These are phyloP conservation scores for Drosophila austrosaltans DNA, from an alignment of 2,888 invertebrate species.

Conservation along the genomic window DNA sequence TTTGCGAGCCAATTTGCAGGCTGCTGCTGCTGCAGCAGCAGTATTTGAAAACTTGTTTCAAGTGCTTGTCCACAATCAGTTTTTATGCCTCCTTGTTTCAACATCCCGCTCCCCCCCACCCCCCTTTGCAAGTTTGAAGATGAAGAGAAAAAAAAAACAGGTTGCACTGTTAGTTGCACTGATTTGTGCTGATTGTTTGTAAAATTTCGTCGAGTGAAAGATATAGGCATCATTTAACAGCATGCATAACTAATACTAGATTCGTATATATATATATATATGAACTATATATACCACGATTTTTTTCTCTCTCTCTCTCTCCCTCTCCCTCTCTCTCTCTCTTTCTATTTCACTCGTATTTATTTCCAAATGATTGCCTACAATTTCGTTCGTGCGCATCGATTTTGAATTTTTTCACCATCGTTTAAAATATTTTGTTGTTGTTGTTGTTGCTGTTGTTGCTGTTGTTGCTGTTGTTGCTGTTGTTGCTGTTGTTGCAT, in stretches of 20 bases:
- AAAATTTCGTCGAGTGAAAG: conserved; percentile 56
- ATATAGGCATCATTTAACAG: conserved; percentile 47
- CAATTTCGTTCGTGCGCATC: conserved; percentile 74
- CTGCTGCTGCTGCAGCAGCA: conserved; percentile 52
- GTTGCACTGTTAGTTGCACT: conserved; percentile 78
- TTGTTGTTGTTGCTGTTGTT: conserved; percentile 18
- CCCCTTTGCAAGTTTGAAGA: not conserved
- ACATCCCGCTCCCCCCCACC: not conserved
- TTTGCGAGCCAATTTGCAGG: conserved; percentile 66
- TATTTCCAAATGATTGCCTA: conserved; percentile 73
- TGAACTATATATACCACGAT: not conserved
- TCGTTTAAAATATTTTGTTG: conserved; percentile 36
- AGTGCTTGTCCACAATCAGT: conserved; percentile 31
- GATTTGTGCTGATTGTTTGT: conserved; percentile 59
- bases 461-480: conserved; percentile 27
- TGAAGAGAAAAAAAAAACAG: conserved; percentile 60
- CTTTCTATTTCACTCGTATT: conserved; percentile 24
- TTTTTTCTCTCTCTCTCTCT: conserved; percentile 15
- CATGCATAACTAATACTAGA: conserved; percentile 57
- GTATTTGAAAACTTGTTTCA: conserved; percentile 64
- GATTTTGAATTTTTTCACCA: conserved; percentile 55
- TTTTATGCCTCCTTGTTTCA: conserved; percentile 6
- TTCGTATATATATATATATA: conserved; percentile 42
- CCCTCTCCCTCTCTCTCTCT: conserved; percentile 17
- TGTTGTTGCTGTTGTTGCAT: conserved; percentile 47